Percentiles rank a stretch among this genome's conserved stretches.
These are phyloP conservation scores for Mythimna lalbum DNA, from an alignment of 2,888 invertebrate species.

Conservation along the genomic window DNA sequence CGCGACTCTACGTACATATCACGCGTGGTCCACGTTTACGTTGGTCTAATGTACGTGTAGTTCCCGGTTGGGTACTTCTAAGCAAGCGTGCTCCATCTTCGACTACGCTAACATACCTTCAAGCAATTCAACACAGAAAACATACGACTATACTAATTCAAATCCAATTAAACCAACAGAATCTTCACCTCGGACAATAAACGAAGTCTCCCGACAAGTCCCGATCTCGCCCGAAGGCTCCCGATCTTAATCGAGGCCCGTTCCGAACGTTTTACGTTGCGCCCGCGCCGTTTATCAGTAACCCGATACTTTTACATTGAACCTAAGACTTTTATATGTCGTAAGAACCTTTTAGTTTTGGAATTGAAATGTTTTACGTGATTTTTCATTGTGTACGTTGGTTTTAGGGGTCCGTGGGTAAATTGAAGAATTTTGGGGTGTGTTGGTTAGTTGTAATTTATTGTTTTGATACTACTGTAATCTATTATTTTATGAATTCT, in stretches of 20 bases:
- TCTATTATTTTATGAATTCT: too few species aligned
- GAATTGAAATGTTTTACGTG: constrained; percentile 70
- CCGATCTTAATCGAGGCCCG: constrained; percentile 66
- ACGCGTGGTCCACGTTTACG: too few species aligned
- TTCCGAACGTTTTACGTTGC: constrained; percentile 64
- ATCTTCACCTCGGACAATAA: constrained; percentile 14
- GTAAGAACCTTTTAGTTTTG: constrained; percentile 69
- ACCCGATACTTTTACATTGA: constrained; percentile 69
- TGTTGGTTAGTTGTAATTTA: too few species aligned
- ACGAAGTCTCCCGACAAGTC: constrained; percentile 44
- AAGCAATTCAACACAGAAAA: too few species aligned
- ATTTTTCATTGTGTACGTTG: constrained; percentile 65
- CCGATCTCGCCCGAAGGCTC: constrained; percentile 59
- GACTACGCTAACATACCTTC: too few species aligned
- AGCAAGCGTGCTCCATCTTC: too few species aligned
- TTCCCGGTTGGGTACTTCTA: too few species aligned
- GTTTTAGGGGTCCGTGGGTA: constrained; percentile 46
- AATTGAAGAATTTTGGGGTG: neutral
- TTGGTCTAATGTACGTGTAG: too few species aligned
- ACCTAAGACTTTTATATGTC: constrained; percentile 62
- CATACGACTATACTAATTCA: constrained; percentile 2
- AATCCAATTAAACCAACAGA: constrained; percentile 35
- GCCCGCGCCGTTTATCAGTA: constrained; percentile 68
- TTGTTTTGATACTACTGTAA: too few species aligned
- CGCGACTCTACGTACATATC: too few species aligned